Evolutionary conservation across 2,888 invertebrate species (phyloP).

Genomic region (Callyntrura sp.): DNA sequence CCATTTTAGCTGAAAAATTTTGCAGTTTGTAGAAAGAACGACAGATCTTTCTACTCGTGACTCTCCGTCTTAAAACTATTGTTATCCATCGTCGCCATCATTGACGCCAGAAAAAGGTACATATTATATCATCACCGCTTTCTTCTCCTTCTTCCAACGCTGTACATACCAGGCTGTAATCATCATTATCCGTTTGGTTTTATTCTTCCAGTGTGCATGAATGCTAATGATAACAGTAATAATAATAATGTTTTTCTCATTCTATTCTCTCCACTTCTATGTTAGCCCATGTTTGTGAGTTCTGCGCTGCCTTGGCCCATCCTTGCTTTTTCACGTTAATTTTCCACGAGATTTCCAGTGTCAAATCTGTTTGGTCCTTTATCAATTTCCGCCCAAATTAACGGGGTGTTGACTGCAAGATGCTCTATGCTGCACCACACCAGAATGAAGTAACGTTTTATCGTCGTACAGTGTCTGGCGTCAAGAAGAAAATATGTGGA

Average conservation of each 20-base stretch:
- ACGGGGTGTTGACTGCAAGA: not conserved
- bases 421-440: no score
- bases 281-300: no score
- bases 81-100: slow-evolving; percentile 25
- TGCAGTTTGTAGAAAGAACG: not conserved
- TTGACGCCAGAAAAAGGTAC: slow-evolving; percentile 52
- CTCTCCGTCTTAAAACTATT: slow-evolving; percentile 9
- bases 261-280: slow-evolving; percentile 13
- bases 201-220: slow-evolving; percentile 7
- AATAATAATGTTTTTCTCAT: slow-evolving; percentile 44
- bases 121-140: slow-evolving; percentile 11
- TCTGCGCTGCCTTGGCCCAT: not conserved
- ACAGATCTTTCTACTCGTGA: not conserved
- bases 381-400: slow-evolving; percentile 62
- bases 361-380: slow-evolving; percentile 72
- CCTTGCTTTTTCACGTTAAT: slow-evolving; percentile 52
- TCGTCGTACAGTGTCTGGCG: no score
- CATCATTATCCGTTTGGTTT: slow-evolving; percentile 62
- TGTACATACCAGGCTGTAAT: slow-evolving; percentile 36
- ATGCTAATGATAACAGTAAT: slow-evolving; percentile 59
- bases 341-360: slow-evolving; percentile 71
- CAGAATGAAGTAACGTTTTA: no score
- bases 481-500: not conserved
- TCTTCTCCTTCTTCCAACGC: not conserved
- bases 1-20: slow-evolving; percentile 47